These are phyloP conservation scores for Gisinianus flammeolus DNA, from an alignment of 2,888 invertebrate genomes.

Conservation along the genomic window DNA sequence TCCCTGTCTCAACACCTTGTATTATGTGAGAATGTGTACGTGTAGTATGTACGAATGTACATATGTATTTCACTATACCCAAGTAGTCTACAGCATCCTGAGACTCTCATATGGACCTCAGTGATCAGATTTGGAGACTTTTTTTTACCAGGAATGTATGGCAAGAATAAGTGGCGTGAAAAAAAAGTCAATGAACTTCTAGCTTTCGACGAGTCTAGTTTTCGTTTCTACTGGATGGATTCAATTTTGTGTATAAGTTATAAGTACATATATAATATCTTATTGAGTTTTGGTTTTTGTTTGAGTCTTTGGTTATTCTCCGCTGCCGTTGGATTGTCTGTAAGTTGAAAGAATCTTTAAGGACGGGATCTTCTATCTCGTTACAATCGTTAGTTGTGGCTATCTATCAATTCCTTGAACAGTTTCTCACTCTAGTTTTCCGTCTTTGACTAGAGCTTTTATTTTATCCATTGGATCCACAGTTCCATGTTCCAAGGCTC, in stretches of 20 bases:
- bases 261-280: too few species aligned
- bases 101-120: too few species aligned
- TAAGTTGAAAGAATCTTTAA: too few species aligned
- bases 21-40: neutral
- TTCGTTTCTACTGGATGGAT: neutral
- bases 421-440: neutral
- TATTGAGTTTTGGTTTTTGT: too few species aligned
- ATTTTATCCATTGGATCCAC: neutral
- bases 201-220: neutral
- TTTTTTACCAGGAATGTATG: neutral
- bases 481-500: neutral
- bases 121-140: neutral
- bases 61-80: too few species aligned
- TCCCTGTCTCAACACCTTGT: neutral
- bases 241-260: too few species aligned
- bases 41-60: neutral
- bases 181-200: constrained; percentile 32
- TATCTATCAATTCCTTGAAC: neutral
- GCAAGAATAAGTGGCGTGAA: constrained; percentile 16
- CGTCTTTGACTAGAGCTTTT: neutral
- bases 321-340: too few species aligned
- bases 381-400: neutral
- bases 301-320: too few species aligned
- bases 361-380: neutral
- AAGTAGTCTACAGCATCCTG: too few species aligned